Percentiles rank a stretch among this genome's conserved stretches.
Conservation (phyloP, 2,113 vertebrate genomes). For the Cinclus cinclus region DNA sequence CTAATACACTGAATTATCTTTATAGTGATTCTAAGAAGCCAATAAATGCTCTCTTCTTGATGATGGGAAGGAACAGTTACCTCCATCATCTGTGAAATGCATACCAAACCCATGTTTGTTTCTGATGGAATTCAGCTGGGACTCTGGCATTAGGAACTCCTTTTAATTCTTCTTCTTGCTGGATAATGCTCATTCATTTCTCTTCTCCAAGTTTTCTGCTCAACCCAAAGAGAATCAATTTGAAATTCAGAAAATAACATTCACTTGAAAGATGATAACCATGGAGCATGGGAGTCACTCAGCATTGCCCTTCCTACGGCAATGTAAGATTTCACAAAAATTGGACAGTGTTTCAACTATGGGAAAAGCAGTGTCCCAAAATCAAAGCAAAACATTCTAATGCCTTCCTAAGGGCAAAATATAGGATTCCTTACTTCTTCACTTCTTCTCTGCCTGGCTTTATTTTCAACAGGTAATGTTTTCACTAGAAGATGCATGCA, state of each 20-base stretch:
- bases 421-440: not conserved
- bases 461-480: not conserved
- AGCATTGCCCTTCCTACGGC: not conserved
- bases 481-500: not conserved
- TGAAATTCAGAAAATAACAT: constrained; percentile 31
- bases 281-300: not conserved
- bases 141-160: not conserved
- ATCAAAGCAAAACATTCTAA: not conserved
- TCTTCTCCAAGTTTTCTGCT: constrained; percentile 23
- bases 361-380: not conserved
- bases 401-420: not conserved
- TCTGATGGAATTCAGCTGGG: constrained; percentile 14
- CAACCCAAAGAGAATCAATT: constrained; percentile 13
- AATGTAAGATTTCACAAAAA: not conserved
- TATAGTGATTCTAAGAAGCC: not conserved
- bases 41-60: not conserved
- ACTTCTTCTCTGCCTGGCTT: not conserved
- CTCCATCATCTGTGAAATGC: constrained; percentile 33
- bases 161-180: not conserved
- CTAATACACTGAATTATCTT: not conserved
- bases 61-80: not conserved
- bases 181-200: constrained; percentile 12
- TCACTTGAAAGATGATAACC: not conserved
- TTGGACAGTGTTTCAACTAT: not conserved
- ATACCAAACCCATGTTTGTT: constrained; percentile 12